phyloP scores from a whole-genome alignment of 2,888 invertebrate species.

The Rotaria socialis region DNA sequence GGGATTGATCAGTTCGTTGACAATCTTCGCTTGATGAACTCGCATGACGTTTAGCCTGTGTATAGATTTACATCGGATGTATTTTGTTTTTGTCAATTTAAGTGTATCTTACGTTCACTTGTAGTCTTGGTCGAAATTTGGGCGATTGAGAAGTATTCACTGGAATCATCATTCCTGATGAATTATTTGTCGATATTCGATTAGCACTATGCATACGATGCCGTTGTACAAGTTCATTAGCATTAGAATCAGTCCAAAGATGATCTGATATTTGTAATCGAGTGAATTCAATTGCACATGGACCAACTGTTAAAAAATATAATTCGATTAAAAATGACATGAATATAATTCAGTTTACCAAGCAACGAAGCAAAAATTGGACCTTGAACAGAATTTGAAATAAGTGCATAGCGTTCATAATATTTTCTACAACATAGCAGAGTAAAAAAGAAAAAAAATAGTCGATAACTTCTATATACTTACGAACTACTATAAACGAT shows the following conservation, averaged over 20 bases:
- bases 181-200: slow-evolving; percentile 12
- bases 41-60: slow-evolving; percentile 52
- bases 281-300: slow-evolving; percentile 85
- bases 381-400: slow-evolving; percentile 84
- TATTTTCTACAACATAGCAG: slow-evolving; percentile 65
- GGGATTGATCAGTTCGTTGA: slow-evolving; percentile 52
- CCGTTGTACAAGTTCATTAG: slow-evolving; percentile 81
- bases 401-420: slow-evolving; percentile 81
- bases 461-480: slow-evolving; percentile 45
- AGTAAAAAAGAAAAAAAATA: not conserved
- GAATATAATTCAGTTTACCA: slow-evolving; percentile 56
- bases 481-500: slow-evolving; percentile 74
- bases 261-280: slow-evolving; percentile 77
- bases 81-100: too few relatives aligned
- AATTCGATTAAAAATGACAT: not conserved
- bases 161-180: slow-evolving; percentile 17
- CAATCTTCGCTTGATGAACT: slow-evolving; percentile 57
- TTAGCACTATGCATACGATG: slow-evolving; percentile 71
- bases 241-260: slow-evolving; percentile 86
- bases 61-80: not conserved
- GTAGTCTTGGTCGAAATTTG: not conserved
- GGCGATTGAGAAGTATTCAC: not conserved
- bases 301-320: slow-evolving; percentile 68
- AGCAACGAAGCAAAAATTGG: slow-evolving; percentile 80
- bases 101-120: not conserved